Conservation (phyloP, 2,797 vertebrate species). For the Sebastes iracundus region DNA sequence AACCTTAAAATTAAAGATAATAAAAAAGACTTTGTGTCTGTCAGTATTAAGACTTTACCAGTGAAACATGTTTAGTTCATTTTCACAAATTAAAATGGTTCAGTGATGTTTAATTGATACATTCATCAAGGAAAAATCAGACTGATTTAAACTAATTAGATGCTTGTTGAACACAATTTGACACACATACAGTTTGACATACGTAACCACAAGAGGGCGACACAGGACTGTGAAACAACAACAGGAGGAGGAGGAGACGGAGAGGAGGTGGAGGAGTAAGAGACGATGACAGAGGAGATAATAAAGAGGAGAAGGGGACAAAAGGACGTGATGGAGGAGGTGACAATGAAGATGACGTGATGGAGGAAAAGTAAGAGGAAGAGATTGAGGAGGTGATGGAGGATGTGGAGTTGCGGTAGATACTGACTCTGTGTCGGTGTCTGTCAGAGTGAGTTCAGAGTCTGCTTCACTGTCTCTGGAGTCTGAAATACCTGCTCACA, state of each 20-base stretch:
- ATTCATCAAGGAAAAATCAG: not conserved
- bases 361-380: not conserved
- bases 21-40: not conserved
- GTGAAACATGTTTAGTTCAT: not conserved
- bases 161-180: not conserved
- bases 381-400: not conserved
- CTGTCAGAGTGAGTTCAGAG: slow-evolving; percentile 78
- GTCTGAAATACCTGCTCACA: slow-evolving; percentile 33
- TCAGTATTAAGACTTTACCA: not conserved
- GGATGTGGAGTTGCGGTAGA: not conserved
- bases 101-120: not conserved
- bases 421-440: slow-evolving; percentile 83
- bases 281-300: not conserved
- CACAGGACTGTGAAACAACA: not conserved
- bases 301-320: not conserved
- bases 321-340: not conserved
- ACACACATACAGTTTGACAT: not conserved
- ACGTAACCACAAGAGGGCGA: slow-evolving; percentile 1
- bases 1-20: not conserved
- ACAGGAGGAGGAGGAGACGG: not conserved
- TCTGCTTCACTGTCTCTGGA: slow-evolving; percentile 68
- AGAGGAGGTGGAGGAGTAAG: not conserved
- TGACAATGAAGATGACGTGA: not conserved
- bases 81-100: not conserved
- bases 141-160: not conserved